Evolutionary conservation across 2,888 invertebrate species (phyloP), one percentile per base, ranked within the genome.

Genomic region (Belgica antarctica): DNA sequence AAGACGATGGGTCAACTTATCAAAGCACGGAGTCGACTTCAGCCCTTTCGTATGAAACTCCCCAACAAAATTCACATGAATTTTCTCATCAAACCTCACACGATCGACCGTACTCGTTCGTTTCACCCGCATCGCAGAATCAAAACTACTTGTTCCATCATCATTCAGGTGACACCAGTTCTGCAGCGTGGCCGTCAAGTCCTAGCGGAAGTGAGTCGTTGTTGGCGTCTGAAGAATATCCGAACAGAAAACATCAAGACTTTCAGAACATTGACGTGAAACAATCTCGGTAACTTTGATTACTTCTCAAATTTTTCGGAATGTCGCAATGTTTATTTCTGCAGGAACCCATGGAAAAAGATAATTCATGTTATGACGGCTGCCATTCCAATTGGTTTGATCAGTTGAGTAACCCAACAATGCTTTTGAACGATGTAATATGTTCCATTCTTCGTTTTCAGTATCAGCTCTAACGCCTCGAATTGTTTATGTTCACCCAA

Each of bases 381-480:
- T 24, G 71, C 72, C n/a, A 71, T 72, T 8, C 72, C 72, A 36
- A 28, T 72, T 47, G 72, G 72, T 25, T 15, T 72, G 19, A 47
- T 72, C 25, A 70, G 59, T 69, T 57, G 61, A 61, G 68, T 57
- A 59, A 22, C 24, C 5, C n/a, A 59, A 59, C 4, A 15, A 59
- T 47, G 22, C 19, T 24, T 41, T n/a, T n/a, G n/a, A n/a, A n/a
- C n/a, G n/a, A n/a, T n/a, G n/a, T n/a, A n/a, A n/a, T n/a, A n/a
- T n/a, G n/a, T n/a, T n/a, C n/a, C n/a, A n/a, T n/a, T n/a, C n/a
- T 34, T 68, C 22, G n/a, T n/a, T 24, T 47, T 17, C 57, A 52
- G 66, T 72, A 10, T 72, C 72, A 22, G 72, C 72, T 1, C 63
- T 72, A 5, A 72, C 72, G 10, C 72, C 72, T 12, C 71, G 71